A percentile compares a stretch with the other conserved stretches of the same genome.
Conservation (phyloP, 2,888 invertebrate species). For the Drosophila yooni region DNA sequence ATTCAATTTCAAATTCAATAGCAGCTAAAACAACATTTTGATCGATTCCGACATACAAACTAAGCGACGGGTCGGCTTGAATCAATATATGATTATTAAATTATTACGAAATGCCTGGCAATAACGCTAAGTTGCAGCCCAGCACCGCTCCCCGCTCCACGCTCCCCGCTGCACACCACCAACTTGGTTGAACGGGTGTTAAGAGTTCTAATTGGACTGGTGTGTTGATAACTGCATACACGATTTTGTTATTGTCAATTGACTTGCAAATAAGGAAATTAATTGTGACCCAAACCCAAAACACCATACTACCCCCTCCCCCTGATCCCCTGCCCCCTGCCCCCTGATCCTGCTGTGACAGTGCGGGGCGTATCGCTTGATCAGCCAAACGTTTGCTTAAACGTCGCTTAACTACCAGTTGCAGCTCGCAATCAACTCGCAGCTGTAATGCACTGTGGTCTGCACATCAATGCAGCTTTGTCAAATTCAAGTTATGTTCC, state of each 20-base stretch:
- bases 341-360: not conserved
- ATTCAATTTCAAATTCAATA: slow-evolving; percentile 65
- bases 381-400: slow-evolving; percentile 45
- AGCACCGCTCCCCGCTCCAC: not conserved
- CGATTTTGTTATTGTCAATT: slow-evolving; percentile 28
- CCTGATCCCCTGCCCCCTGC: rapidly evolving
- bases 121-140: slow-evolving; percentile 17
- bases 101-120: slow-evolving; percentile 46
- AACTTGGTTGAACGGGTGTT: slow-evolving; percentile 26
- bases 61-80: not conserved
- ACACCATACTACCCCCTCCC: not conserved
- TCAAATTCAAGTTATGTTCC: not conserved
- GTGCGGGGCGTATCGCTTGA: slow-evolving; percentile 7
- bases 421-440: not conserved
- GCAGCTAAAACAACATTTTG: slow-evolving; percentile 17
- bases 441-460: slow-evolving; percentile 25
- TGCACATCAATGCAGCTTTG: not conserved
- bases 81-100: slow-evolving; percentile 28
- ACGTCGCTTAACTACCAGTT: slow-evolving; percentile 43
- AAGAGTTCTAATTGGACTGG: slow-evolving; percentile 59
- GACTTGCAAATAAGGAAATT: slow-evolving; percentile 40
- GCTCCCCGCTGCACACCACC: not conserved
- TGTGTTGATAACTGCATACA: slow-evolving; percentile 42
- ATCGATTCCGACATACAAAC: slow-evolving; percentile 28
- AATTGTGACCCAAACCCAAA: slow-evolving; percentile 16